Evolutionary conservation across 2,888 invertebrate species (phyloP).

Genomic region (Eilema sororculum): DNA sequence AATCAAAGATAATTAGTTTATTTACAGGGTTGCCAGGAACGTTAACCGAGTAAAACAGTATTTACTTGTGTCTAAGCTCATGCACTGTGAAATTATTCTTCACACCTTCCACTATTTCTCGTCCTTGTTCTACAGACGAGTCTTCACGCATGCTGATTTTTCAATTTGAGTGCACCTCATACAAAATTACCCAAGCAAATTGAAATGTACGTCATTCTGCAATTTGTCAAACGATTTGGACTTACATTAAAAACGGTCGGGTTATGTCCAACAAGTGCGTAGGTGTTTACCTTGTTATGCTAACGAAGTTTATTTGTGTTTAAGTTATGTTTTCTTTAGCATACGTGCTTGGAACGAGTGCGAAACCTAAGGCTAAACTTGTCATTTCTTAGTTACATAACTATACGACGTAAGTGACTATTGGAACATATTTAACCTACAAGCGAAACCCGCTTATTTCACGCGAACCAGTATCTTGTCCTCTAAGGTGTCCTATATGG

Average conservation of each 20-base stretch:
- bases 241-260: slow-evolving; percentile 58
- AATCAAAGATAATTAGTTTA: too few species aligned
- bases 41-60: too few species aligned
- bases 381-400: background rate
- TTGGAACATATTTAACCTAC: background rate
- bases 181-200: slow-evolving; percentile 61
- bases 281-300: slow-evolving; percentile 69
- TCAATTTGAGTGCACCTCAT: slow-evolving; percentile 76
- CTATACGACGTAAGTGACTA: background rate
- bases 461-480: background rate
- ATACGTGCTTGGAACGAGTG: slow-evolving; percentile 21
- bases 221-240: slow-evolving; percentile 46
- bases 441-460: background rate
- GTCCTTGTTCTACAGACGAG: slow-evolving; percentile 69
- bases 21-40: too few species aligned
- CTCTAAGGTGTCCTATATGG: too few species aligned
- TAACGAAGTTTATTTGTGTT: slow-evolving; percentile 70
- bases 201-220: slow-evolving; percentile 51
- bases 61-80: too few species aligned
- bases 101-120: slow-evolving; percentile 68
- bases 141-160: slow-evolving; percentile 78
- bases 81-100: slow-evolving; percentile 77
- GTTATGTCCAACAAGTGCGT: slow-evolving; percentile 66
- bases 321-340: slow-evolving; percentile 62
- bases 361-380: slow-evolving; percentile 14